Evolutionary conservation across 2,113 vertebrate species (phyloP).

Genomic region (Lamprologus sp.): DNA sequence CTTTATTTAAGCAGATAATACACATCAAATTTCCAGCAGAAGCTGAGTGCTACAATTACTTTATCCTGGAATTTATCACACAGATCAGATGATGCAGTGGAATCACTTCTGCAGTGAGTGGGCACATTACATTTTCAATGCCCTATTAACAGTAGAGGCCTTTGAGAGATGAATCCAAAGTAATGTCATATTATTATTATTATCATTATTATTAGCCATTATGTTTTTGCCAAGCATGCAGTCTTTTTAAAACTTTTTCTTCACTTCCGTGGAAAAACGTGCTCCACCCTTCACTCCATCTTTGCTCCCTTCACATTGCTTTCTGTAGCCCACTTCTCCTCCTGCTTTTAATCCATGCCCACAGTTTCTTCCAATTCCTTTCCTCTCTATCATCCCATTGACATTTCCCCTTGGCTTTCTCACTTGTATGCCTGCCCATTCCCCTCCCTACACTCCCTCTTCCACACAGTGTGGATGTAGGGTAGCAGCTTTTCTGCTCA

Average conservation of each 20-base stretch:
- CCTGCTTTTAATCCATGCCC: not conserved
- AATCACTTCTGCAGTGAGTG: not conserved
- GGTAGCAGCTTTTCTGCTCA: slow-evolving; percentile 54
- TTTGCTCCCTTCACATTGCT: not conserved
- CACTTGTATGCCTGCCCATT: not conserved
- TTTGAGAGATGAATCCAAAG: not conserved
- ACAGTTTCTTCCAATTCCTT: not conserved
- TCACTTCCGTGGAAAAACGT: not conserved
- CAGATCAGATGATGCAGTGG: not conserved
- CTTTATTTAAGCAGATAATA: not conserved
- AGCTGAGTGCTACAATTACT: not conserved
- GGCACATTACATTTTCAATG: not conserved
- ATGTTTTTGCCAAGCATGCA: not conserved
- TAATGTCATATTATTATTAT: not conserved
- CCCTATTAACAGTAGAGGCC: not conserved
- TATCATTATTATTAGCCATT: not conserved
- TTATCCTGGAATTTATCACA: not conserved
- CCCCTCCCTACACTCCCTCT: not conserved
- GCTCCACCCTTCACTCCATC: not conserved
- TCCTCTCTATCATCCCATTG: not conserved
- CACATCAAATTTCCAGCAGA: not conserved
- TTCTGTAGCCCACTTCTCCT: not conserved
- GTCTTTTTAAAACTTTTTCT: not conserved
- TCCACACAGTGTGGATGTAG: not conserved
- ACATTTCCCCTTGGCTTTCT: not conserved